phyloP scores from a whole-genome alignment of 2,888 invertebrate species.

The Lithophane leautieri region DNA sequence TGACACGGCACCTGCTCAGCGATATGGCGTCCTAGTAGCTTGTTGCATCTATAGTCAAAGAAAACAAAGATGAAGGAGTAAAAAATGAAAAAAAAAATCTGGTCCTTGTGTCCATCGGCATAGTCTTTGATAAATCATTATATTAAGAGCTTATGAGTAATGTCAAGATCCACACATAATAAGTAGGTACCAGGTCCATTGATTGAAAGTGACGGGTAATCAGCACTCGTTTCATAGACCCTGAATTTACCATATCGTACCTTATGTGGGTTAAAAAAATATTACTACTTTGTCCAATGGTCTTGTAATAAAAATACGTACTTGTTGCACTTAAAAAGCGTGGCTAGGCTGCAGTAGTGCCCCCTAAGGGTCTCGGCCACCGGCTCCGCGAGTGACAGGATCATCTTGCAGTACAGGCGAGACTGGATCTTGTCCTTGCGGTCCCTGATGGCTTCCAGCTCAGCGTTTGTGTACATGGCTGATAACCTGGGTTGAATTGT shows the following conservation, averaged over 20 bases:
- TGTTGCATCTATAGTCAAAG: constrained; percentile 90
- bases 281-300: neutral
- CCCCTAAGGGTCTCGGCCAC: constrained; percentile 94
- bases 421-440: constrained; percentile 97
- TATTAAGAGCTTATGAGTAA: neutral
- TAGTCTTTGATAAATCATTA: neutral
- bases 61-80: neutral
- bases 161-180: neutral
- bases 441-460: constrained; percentile 96
- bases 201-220: neutral
- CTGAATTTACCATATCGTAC: too few relatives aligned
- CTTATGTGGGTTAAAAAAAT: neutral
- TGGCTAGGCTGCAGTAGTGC: constrained; percentile 95
- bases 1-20: constrained; percentile 94
- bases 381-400: constrained; percentile 93
- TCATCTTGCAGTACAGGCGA: constrained; percentile 95
- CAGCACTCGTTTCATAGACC: neutral
- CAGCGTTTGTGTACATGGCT: constrained; percentile 96
- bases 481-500: constrained; percentile 91
- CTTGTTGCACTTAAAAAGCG: constrained; percentile 93
- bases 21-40: constrained; percentile 93
- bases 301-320: constrained; percentile 59
- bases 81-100: neutral
- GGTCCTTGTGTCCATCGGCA: neutral
- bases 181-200: neutral